Conservation (phyloP, 2,113 vertebrate species). For the Zosterops japonicus region DNA sequence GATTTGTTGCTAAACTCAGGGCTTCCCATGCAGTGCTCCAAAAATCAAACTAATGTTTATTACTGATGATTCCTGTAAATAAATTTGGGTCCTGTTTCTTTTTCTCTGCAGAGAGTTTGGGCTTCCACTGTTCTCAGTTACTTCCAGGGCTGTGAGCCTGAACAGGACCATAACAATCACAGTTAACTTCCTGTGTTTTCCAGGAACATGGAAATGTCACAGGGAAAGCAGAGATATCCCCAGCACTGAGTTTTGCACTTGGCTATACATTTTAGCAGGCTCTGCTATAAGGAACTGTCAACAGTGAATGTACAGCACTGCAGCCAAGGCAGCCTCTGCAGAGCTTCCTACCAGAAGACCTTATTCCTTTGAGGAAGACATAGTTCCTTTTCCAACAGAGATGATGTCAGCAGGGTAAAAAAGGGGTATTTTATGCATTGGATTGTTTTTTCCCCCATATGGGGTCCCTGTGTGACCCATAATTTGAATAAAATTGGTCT, state of each 20-base stretch:
- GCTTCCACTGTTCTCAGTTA: background rate
- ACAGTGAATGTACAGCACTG: background rate
- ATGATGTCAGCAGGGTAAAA: background rate
- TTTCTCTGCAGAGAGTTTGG: background rate
- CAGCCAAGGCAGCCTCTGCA: background rate
- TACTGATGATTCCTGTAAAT: background rate
- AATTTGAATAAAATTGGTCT: background rate
- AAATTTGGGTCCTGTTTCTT: background rate
- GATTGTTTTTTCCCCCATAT: background rate
- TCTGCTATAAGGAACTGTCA: background rate
- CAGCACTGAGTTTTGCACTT: background rate
- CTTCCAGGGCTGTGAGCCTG: background rate
- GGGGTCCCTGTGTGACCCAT: background rate
- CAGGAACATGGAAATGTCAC: background rate
- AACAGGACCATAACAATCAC: background rate
- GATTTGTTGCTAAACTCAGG: background rate
- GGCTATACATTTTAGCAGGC: background rate
- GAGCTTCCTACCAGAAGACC: background rate
- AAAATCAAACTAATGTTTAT: background rate
- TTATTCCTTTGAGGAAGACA: background rate
- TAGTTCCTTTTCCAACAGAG: background rate
- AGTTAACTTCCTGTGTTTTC: background rate
- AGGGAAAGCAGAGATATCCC: background rate
- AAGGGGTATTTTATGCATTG: background rate
- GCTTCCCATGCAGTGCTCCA: background rate